Conservation (phyloP, 1,140 invertebrate genomes). For the Heliconius himera region DNA sequence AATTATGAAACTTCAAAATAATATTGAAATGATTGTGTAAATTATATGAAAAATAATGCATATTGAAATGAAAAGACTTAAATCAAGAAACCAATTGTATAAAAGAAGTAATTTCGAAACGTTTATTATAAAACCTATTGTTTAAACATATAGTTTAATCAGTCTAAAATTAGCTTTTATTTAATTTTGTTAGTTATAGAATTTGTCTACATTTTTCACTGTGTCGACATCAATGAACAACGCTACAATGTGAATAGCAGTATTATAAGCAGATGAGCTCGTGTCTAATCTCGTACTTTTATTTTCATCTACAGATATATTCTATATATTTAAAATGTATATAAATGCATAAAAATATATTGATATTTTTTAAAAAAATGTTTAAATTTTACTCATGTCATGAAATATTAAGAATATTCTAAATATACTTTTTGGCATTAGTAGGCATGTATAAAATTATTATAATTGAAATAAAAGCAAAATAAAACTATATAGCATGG, state of each 20-base stretch:
- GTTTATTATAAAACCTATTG: neutral
- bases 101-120: no score
- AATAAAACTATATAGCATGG: no score
- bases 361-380: neutral
- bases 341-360: neutral
- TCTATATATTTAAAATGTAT: neutral
- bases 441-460: no score
- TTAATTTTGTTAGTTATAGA: neutral
- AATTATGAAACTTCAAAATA: no score
- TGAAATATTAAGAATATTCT: no score
- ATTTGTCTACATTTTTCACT: neutral
- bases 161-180: neutral
- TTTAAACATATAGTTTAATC: neutral
- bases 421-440: no score
- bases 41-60: no score
- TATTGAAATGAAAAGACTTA: no score
- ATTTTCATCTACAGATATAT: conserved; percentile 7
- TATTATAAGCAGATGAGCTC: conserved; percentile 26
- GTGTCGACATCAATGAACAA: conserved; percentile 21
- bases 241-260: conserved; percentile 18
- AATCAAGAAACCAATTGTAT: no score
- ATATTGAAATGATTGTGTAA: no score
- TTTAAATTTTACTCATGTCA: no score
- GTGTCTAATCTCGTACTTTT: conserved; percentile 28
- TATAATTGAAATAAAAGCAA: no score